These are phyloP conservation scores for Tetragonula clypearis DNA, from an alignment of 1,140 invertebrate genomes.

Conservation along the genomic window DNA sequence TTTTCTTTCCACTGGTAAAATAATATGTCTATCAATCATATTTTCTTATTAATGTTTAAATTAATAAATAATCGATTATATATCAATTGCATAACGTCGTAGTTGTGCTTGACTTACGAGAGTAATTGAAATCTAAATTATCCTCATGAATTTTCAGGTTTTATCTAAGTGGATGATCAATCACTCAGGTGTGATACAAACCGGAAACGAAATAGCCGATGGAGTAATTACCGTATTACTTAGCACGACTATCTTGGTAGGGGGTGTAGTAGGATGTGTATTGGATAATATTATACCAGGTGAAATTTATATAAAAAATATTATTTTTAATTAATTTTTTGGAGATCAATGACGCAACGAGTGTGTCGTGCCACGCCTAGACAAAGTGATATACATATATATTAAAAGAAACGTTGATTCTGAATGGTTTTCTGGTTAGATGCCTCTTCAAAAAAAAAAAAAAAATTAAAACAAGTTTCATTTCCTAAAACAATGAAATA, in stretches of 20 bases:
- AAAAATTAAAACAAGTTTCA: not conserved
- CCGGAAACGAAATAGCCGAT: constrained; percentile 87
- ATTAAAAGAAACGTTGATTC: too few species aligned
- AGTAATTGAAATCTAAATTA: constrained; percentile 3
- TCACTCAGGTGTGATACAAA: constrained; percentile 86
- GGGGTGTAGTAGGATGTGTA: constrained; percentile 89
- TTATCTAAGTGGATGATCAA: constrained; percentile 89
- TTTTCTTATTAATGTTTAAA: not conserved
- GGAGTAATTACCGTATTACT: constrained; percentile 90
- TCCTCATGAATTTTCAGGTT: constrained; percentile 76
- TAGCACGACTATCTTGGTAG: constrained; percentile 93
- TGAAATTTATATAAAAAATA: constrained; percentile 73
- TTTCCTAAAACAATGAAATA: not conserved
- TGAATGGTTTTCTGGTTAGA: too few species aligned
- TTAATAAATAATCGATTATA: not conserved
- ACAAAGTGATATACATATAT: too few species aligned
- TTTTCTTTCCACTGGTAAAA: constrained; percentile 90
- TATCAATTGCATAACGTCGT: not conserved
- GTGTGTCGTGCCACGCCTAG: too few species aligned
- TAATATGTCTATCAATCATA: not conserved
- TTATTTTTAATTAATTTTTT: not conserved
- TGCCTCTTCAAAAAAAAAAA: too few species aligned
- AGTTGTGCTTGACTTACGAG: not conserved
- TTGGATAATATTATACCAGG: constrained; percentile 94
- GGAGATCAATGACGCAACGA: too few species aligned